Evolutionary conservation across 2,888 invertebrate genomes (phyloP).

Genomic region (Timandra comae): DNA sequence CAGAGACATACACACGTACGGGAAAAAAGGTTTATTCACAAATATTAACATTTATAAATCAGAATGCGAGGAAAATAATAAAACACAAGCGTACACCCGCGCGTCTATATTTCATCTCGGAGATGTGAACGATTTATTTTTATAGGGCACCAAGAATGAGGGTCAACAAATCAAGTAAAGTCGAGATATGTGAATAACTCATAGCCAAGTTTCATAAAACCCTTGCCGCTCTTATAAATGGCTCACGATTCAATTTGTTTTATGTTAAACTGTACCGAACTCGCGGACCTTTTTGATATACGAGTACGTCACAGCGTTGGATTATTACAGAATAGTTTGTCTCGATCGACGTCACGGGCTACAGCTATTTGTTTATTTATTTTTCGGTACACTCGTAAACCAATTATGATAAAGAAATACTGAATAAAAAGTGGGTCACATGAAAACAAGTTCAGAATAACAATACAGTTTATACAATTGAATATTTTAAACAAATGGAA

Average conservation of each 20-base stretch:
- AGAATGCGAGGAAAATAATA: slow-evolving; percentile 16
- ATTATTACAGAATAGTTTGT: too few relatives aligned
- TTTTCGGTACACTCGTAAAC: too few relatives aligned
- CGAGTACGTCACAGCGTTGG: too few relatives aligned
- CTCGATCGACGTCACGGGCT: too few relatives aligned
- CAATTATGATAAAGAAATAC: too few relatives aligned
- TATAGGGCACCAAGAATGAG: slow-evolving; percentile 19
- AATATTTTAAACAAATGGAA: too few relatives aligned
- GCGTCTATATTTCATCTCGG: slow-evolving; percentile 17
- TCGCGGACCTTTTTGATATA: neutral
- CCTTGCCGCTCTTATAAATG: slow-evolving; percentile 1
- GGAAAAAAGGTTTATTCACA: too few relatives aligned
- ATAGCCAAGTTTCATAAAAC: slow-evolving; percentile 15
- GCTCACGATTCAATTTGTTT: neutral
- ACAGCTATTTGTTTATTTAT: too few relatives aligned
- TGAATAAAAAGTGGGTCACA: too few relatives aligned
- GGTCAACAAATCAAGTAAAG: slow-evolving; percentile 21
- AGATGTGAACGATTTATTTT: slow-evolving; percentile 22
- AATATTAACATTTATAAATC: neutral
- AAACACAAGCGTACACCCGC: slow-evolving; percentile 19
- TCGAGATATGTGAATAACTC: slow-evolving; percentile 23
- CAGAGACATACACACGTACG: too few relatives aligned
- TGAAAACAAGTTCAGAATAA: too few relatives aligned
- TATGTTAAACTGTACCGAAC: neutral
- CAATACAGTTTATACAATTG: too few relatives aligned